Percentiles rank a stretch among this genome's conserved stretches.
These are phyloP conservation scores for Melipona beecheii DNA, from an alignment of 2,888 invertebrate species.

Conservation along the genomic window DNA sequence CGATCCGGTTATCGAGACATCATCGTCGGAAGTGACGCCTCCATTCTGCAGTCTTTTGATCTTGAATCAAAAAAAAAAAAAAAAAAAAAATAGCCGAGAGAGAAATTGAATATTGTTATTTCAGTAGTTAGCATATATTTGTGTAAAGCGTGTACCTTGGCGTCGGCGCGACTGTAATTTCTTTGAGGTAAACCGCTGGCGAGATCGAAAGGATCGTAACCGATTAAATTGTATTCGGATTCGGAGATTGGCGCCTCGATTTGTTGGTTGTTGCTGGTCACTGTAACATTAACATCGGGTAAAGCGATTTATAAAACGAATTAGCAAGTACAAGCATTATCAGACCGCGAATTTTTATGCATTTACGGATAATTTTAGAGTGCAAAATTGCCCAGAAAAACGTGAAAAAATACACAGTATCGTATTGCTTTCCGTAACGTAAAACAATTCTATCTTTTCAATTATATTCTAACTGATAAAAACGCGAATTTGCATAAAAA, in stretches of 20 bases:
- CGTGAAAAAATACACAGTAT: too few relatives aligned
- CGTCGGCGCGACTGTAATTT: constrained; percentile 80
- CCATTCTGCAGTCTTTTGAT: constrained; percentile 84
- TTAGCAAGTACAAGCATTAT: too few relatives aligned
- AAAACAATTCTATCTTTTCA: too few relatives aligned
- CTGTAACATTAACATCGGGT: constrained; percentile 83
- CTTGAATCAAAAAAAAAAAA: constrained; percentile 57
- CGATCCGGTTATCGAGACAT: constrained; percentile 87
- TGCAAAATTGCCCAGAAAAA: too few relatives aligned
- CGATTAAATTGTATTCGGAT: constrained; percentile 90
- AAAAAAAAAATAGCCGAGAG: background rate
- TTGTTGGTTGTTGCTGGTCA: constrained; percentile 85
- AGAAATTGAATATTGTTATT: background rate
- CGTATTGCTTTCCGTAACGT: too few relatives aligned
- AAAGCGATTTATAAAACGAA: background rate
- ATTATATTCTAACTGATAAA: too few relatives aligned
- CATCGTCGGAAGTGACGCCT: constrained; percentile 87
- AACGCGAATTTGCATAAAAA: too few relatives aligned
- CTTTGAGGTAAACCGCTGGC: constrained; percentile 87
- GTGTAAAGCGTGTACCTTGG: constrained; percentile 75
- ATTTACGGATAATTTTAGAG: too few relatives aligned
- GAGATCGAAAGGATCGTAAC: constrained; percentile 91
- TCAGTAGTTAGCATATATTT: too few relatives aligned
- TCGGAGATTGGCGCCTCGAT: constrained; percentile 90
- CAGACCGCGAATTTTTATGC: too few relatives aligned